These are phyloP conservation scores for Hypotaenidia philippensis DNA, from an alignment of 2,797 vertebrate species.

Conservation along the genomic window DNA sequence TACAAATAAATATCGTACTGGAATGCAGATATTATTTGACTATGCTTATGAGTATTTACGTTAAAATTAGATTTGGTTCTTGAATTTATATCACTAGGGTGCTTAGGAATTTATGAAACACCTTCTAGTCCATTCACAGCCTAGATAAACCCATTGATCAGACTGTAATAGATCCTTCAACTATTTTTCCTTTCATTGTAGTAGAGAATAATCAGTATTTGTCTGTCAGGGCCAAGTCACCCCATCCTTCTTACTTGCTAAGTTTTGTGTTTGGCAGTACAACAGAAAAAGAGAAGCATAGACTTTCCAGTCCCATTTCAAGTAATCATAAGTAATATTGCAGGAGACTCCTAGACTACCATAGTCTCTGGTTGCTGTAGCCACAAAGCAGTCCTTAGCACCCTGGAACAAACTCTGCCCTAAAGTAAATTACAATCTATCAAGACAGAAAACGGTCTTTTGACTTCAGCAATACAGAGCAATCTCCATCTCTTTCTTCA, in stretches of 20 bases:
- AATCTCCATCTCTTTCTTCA: not conserved
- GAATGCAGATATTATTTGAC: not conserved
- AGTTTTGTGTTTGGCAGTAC: not conserved
- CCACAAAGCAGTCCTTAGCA: not conserved
- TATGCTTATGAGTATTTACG: constrained; percentile 11
- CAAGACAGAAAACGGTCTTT: not conserved
- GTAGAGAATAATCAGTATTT: not conserved
- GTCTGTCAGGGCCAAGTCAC: not conserved
- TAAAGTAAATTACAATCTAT: not conserved
- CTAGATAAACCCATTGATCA: constrained; percentile 19
- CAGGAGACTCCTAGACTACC: not conserved
- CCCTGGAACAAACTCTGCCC: not conserved
- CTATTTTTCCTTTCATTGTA: not conserved
- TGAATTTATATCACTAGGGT: not conserved
- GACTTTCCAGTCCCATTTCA: not conserved
- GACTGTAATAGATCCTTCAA: not conserved
- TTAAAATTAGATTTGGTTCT: constrained; percentile 17
- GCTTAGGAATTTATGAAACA: constrained; percentile 26
- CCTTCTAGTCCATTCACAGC: not conserved
- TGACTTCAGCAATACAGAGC: not conserved
- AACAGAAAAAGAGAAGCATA: not conserved
- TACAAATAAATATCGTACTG: not conserved
- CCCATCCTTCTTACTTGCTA: not conserved
- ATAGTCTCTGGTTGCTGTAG: not conserved
- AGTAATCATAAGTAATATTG: not conserved